Conservation (phyloP, 2,113 vertebrate genomes). For the Piprites chloris region DNA sequence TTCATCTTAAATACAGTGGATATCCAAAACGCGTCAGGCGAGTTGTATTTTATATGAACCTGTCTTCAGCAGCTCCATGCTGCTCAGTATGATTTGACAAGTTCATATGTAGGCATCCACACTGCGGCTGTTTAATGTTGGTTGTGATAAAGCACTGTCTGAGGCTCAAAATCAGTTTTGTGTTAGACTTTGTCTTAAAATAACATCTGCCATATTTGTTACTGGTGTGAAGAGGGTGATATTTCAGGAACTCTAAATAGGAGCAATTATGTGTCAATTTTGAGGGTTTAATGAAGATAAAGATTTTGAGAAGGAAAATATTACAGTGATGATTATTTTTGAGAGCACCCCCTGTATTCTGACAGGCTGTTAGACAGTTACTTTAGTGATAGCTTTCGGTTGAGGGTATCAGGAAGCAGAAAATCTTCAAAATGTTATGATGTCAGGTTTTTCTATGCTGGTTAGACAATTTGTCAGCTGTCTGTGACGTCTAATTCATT, state of each 20-base stretch:
- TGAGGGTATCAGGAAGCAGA: background rate
- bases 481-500: background rate
- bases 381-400: background rate
- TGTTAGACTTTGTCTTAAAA: constrained; percentile 4
- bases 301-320: constrained; percentile 9
- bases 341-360: background rate
- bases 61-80: background rate
- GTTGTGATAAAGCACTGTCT: background rate
- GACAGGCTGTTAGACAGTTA: background rate
- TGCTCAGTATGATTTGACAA: background rate
- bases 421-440: background rate
- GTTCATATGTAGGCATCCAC: background rate
- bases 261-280: background rate
- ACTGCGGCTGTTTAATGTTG: background rate
- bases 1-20: background rate
- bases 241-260: background rate
- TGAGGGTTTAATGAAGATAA: background rate
- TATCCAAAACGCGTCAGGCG: background rate
- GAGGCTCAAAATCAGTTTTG: background rate
- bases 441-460: background rate
- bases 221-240: background rate
- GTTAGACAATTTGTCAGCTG: background rate
- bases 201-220: constrained; percentile 9
- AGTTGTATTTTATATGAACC: background rate
- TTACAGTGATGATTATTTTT: background rate